Base-by-base conservation (phyloP, 2,888 invertebrate species). In the Drosophila sordidula region DNA sequence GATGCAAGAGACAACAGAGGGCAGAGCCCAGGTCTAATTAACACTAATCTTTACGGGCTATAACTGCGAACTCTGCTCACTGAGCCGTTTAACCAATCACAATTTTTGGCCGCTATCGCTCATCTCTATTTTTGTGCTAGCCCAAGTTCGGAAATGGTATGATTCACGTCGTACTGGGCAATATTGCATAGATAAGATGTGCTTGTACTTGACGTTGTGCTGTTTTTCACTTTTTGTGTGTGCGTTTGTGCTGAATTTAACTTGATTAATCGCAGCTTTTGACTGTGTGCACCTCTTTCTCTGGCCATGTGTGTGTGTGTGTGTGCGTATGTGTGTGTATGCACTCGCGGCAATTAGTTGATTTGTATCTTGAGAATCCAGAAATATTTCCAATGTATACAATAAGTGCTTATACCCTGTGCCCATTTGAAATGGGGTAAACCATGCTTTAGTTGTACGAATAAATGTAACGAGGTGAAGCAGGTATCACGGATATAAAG, bases 151-250 rank as follows among this genome's bases (percentile, higher is more conserved):
- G 52, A 5, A 56, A 56, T 38, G 62, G 55, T 59, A 71, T 77
- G 77, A 77, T 54, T 77, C 77, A 77, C 56, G 49, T 46, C 29
- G 26, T 16, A 34, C 42, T 42, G 52, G 49, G 44, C 73, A 64
- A 61, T 87, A 54, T 80, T 69, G 71, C 72, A 56, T 64, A 86
- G 83, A 83, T 83, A 83, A 88, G 83, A 88, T 67, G 72, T 79
- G 32, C 36, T 75, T 55, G 45, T 41, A 42, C 34, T 47, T 54
- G 67, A 18, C 36, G 57, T 18, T 47, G 52, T 51, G 45, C 32
- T 47, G 46, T 52, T 54, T 63, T 57, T 42, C 50, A 49, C 38
- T 0, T 9, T 3, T 18, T 6, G 6, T 26, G 9, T 9, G 18
- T 62, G 14, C 9, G 4, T 42, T 8, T 29, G n/a, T 57, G 65